Conservation (phyloP, 2,797 vertebrate genomes). For the Megaceryle alcyon region DNA sequence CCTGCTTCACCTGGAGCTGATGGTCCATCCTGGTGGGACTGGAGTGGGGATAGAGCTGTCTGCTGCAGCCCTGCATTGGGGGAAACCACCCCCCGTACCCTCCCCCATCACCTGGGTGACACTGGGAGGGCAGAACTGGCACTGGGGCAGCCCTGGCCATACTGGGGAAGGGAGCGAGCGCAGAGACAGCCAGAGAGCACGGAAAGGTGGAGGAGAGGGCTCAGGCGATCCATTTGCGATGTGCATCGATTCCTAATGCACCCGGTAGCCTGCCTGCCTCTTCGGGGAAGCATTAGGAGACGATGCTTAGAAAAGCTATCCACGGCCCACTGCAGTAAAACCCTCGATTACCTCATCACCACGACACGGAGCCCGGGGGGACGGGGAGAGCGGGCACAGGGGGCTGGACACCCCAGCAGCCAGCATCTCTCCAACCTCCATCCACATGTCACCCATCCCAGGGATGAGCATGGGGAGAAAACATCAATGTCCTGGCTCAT, state of each 20-base stretch:
- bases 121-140: background rate
- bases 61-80: background rate
- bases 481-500: fast-evolving
- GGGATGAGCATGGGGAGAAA: fast-evolving
- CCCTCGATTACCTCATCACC: background rate
- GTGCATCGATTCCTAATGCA: constrained; percentile 55
- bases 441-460: background rate
- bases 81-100: too few relatives aligned
- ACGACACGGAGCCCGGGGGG: fast-evolving
- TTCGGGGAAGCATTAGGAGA: constrained; percentile 27
- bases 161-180: background rate
- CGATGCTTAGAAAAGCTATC: background rate
- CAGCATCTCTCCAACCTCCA: background rate
- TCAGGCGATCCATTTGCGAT: background rate
- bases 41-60: background rate
- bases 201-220: background rate
- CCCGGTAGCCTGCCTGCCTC: background rate
- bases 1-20: background rate
- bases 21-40: background rate
- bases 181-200: background rate
- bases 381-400: fast-evolving
- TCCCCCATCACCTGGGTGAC: background rate
- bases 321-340: background rate
- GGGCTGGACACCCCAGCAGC: background rate
- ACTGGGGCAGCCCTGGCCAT: background rate